A percentile compares a stretch with the other conserved stretches of the same genome.
These are phyloP conservation scores for Cyanocitta stelleri DNA, from an alignment of 2,113 vertebrate species.

Conservation along the genomic window DNA sequence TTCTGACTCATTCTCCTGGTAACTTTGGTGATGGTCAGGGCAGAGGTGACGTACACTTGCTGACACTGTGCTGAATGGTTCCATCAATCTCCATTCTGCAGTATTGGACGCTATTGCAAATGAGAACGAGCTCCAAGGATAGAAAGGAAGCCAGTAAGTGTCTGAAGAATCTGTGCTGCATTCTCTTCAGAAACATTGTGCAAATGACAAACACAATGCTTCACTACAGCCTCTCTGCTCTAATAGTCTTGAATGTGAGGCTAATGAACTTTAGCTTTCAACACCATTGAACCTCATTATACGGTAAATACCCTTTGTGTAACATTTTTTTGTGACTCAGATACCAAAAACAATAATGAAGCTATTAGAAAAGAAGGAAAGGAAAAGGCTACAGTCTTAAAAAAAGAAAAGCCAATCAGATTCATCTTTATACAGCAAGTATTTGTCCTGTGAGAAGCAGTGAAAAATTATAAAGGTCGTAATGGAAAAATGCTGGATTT, in stretches of 20 bases:
- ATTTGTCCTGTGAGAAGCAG: neutral
- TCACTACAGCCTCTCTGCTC: conserved; percentile 6
- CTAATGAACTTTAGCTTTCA: conserved; percentile 58
- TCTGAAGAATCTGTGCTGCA: neutral
- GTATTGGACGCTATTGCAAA: neutral
- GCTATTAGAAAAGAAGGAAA: neutral
- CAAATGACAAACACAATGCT: conserved; percentile 18
- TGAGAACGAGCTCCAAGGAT: neutral
- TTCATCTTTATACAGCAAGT: neutral
- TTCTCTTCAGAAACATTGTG: neutral
- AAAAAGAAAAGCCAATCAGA: neutral
- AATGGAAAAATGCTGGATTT: neutral
- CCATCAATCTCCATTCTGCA: conserved; percentile 15
- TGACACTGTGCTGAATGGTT: neutral
- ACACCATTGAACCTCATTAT: conserved; percentile 7
- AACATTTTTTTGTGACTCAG: conserved; percentile 11
- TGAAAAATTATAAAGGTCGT: neutral
- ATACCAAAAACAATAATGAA: conserved; percentile 39
- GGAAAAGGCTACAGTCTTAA: neutral
- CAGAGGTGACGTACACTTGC: conserved; percentile 15
- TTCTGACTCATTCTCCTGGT: neutral
- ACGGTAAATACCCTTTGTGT: conserved; percentile 4
- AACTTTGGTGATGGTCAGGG: conserved; percentile 12
- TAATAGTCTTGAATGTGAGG: conserved; percentile 31
- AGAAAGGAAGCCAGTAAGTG: neutral